These are phyloP conservation scores for Diorhabda elongata DNA, from an alignment of 1,140 invertebrate genomes.

Conservation along the genomic window DNA sequence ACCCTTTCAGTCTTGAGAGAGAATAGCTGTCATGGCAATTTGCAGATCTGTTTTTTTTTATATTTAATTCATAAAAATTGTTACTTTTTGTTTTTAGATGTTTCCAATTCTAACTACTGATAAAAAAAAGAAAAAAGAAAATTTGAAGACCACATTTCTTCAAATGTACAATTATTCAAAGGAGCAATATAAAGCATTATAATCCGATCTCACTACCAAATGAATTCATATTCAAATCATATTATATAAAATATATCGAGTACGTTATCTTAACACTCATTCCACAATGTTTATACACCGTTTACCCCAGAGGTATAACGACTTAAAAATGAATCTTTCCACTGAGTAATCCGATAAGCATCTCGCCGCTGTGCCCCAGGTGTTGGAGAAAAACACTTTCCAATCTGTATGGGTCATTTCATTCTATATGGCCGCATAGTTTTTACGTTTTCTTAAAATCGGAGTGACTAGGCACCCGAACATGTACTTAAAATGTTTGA, in stretches of 20 bases:
- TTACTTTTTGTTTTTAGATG: too few relatives aligned
- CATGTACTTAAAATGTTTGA: not conserved
- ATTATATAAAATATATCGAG: not conserved
- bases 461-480: not conserved
- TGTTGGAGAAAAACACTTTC: constrained; percentile 7
- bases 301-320: not conserved
- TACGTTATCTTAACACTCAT: not conserved
- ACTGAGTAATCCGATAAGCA: not conserved
- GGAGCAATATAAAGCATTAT: too few relatives aligned
- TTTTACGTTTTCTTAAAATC: not conserved
- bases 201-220: too few relatives aligned
- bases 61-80: too few relatives aligned
- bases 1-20: too few relatives aligned
- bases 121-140: too few relatives aligned
- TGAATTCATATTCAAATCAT: too few relatives aligned
- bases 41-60: too few relatives aligned
- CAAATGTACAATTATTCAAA: too few relatives aligned
- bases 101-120: too few relatives aligned
- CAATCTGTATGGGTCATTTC: constrained; percentile 18
- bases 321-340: constrained; percentile 1
- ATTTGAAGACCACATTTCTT: too few relatives aligned
- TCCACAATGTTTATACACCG: not conserved
- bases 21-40: too few relatives aligned
- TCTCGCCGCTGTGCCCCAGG: constrained; percentile 3
- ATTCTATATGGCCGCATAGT: not conserved